These are phyloP conservation scores for Thaumetopoea pityocampa DNA, from an alignment of 1,140 invertebrate genomes.

Conservation along the genomic window DNA sequence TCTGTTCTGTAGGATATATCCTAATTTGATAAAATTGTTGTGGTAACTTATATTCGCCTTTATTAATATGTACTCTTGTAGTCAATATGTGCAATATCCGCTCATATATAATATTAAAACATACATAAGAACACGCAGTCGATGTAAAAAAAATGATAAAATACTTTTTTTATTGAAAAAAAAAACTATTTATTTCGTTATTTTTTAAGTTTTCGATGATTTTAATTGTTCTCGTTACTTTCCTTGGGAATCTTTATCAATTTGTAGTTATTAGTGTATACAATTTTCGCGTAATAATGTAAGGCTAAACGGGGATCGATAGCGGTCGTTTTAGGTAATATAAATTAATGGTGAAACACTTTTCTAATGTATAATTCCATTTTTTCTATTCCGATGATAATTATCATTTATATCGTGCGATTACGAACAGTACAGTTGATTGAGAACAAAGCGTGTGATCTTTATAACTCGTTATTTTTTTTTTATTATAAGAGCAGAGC, in stretches of 20 bases:
- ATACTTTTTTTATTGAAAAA: constrained; percentile 29
- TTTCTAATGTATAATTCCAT: constrained; percentile 65
- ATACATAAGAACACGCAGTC: constrained; percentile 23
- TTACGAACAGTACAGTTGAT: no score
- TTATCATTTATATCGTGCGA: no score
- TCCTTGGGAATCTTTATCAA: constrained; percentile 71
- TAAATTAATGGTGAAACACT: constrained; percentile 28
- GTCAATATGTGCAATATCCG: no score
- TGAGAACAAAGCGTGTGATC: no score
- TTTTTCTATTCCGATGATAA: constrained; percentile 62
- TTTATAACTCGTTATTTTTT: no score
- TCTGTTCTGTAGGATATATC: no score
- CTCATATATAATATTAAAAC: no score
- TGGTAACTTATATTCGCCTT: no score
- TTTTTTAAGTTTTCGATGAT: constrained; percentile 71
- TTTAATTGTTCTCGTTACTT: constrained; percentile 74
- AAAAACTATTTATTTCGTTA: constrained; percentile 69
- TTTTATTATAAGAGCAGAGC: no score
- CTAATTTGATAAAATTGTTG: no score
- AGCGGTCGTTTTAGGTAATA: constrained; percentile 12
- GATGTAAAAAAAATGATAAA: constrained; percentile 15
- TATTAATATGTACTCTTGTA: no score
- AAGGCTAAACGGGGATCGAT: constrained; percentile 44
- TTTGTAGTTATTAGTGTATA: constrained; percentile 62
- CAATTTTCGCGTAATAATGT: constrained; percentile 40